Conservation (phyloP, 2,797 vertebrate species). For the Sorex maritimensis region DNA sequence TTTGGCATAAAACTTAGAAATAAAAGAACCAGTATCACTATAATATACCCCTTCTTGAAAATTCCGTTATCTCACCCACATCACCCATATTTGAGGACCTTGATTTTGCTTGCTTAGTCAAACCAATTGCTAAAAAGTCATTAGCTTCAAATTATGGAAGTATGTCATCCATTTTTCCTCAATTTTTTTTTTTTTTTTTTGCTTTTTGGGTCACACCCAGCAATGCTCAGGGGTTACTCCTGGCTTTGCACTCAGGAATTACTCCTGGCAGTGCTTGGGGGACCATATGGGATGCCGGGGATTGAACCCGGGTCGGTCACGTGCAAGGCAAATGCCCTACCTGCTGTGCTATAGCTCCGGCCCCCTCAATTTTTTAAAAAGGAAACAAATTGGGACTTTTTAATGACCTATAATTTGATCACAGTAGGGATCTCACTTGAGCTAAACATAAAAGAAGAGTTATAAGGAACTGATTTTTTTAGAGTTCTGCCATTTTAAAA, state of each 20-base stretch:
- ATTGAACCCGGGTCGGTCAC: no score
- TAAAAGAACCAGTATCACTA: neutral
- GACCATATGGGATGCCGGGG: no score
- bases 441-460: neutral
- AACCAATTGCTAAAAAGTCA: neutral
- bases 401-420: constrained; percentile 22
- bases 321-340: no score
- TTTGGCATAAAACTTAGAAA: constrained; percentile 51
- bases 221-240: no score
- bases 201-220: no score
- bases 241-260: no score
- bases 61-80: constrained; percentile 50
- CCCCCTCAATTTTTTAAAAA: neutral
- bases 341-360: no score
- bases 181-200: no score
- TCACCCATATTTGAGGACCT: neutral
- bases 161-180: constrained; percentile 34
- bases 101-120: neutral
- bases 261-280: no score
- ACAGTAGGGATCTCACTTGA: neutral
- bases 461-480: neutral
- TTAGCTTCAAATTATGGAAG: constrained; percentile 26
- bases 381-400: neutral
- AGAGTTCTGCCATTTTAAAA: neutral
- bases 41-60: neutral